Conservation (phyloP, 37 sponge, comb jelly and placozoan genomes). For the Oscarella lobularis region DNA sequence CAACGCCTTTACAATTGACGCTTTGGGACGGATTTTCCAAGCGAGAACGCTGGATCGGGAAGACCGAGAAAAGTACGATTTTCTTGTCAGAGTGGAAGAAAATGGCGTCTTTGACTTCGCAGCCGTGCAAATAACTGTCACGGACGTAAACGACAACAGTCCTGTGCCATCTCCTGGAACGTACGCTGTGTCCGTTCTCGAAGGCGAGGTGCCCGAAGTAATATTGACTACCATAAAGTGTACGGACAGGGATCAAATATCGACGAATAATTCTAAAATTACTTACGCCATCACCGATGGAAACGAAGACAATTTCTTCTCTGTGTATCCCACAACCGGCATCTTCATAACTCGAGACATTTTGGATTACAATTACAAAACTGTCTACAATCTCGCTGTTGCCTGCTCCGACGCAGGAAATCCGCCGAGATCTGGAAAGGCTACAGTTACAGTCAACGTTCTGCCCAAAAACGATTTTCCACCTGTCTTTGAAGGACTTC, state of each 20-base stretch:
- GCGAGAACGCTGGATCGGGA: background rate
- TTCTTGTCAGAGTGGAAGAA: too few species aligned
- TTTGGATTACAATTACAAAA: too few species aligned
- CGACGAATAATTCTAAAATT: background rate
- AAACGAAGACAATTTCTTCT: background rate
- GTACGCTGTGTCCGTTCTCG: constrained; percentile 8
- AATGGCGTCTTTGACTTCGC: background rate
- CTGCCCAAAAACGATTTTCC: constrained; percentile 44
- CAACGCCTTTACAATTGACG: background rate
- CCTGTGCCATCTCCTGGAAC: constrained; percentile 7
- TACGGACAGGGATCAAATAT: background rate
- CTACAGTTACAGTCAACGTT: constrained; percentile 18
- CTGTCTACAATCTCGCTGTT: too few species aligned
- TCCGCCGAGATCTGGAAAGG: background rate
- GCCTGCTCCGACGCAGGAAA: constrained; percentile 31
- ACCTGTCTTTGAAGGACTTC: constrained; percentile 23
- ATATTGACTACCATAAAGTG: background rate
- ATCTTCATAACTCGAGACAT: too few species aligned
- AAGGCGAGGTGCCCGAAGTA: background rate
- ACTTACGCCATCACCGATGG: background rate
- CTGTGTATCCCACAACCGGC: too few species aligned
- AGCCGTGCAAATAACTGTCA: background rate
- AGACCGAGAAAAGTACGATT: background rate
- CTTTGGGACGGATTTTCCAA: background rate
- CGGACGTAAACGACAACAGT: background rate